Conservation (phyloP, 1,140 invertebrate genomes). For the Micrasema longulum region DNA sequence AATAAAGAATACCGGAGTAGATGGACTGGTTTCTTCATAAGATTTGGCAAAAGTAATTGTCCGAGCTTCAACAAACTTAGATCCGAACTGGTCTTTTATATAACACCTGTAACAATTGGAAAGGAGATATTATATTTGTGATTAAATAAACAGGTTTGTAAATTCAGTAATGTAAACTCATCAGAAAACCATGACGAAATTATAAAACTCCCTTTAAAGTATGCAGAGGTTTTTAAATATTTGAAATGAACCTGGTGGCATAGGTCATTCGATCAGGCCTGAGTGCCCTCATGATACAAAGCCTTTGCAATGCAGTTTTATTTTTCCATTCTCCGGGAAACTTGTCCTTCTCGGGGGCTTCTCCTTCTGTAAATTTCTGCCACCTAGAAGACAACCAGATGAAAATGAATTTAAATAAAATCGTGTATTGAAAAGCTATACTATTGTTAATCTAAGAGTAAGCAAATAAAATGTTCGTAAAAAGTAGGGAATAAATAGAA, state of each 20-base stretch:
- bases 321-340: conserved; percentile 98
- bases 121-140: background rate
- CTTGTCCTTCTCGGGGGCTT: conserved; percentile 93
- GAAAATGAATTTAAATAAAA: background rate
- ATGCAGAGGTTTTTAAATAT: too few relatives aligned
- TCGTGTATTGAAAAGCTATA: background rate
- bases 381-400: conserved; percentile 66
- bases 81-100: conserved; percentile 83
- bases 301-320: conserved; percentile 85
- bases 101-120: conserved; percentile 47
- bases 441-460: too few relatives aligned
- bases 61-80: conserved; percentile 83
- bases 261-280: conserved; percentile 92
- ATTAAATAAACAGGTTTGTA: too few relatives aligned
- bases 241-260: conserved; percentile 65
- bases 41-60: conserved; percentile 86
- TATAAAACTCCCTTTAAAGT: too few relatives aligned
- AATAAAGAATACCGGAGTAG: conserved; percentile 94
- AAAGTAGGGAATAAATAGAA: background rate
- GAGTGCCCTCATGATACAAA: conserved; percentile 92
- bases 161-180: too few relatives aligned
- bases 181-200: too few relatives aligned
- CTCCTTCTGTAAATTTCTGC: conserved; percentile 93
- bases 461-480: too few relatives aligned
- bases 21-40: conserved; percentile 85